Conservation (phyloP, 2,113 vertebrate genomes). For the Daphoenositta chrysoptera region DNA sequence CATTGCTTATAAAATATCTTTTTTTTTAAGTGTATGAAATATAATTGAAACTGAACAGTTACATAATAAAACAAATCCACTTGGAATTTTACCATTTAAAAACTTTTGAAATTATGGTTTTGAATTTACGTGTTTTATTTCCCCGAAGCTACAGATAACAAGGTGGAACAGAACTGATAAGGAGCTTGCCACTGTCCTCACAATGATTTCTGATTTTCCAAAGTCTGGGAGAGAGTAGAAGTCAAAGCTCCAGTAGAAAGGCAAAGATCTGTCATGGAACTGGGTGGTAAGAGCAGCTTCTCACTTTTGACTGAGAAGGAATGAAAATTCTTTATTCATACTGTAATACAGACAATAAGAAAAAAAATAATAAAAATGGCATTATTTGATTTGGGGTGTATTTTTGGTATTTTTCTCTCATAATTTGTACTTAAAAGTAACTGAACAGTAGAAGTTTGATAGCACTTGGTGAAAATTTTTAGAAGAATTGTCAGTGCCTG, state of each 20-base stretch:
- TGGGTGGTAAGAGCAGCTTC: not conserved
- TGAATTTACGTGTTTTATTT: not conserved
- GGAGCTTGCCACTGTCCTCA: not conserved
- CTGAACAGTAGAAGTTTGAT: not conserved
- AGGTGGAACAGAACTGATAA: not conserved
- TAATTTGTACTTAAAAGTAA: not conserved
- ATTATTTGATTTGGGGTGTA: not conserved
- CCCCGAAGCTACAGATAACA: not conserved
- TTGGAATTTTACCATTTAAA: not conserved
- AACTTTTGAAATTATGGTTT: not conserved
- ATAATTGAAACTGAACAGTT: not conserved
- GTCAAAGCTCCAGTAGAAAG: not conserved
- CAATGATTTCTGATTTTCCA: not conserved
- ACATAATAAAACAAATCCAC: not conserved
- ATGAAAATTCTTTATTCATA: not conserved
- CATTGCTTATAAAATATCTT: not conserved
- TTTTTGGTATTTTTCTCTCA: not conserved
- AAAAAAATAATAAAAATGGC: not conserved
- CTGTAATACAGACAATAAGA: accelerated
- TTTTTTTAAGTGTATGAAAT: not conserved
- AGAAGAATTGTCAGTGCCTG: not conserved
- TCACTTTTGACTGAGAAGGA: not conserved
- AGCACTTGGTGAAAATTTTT: not conserved
- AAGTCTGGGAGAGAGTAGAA: not conserved
- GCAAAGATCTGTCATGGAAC: not conserved